phyloP scores from a whole-genome alignment of 2,797 vertebrate species.

The Poecile montanus region DNA sequence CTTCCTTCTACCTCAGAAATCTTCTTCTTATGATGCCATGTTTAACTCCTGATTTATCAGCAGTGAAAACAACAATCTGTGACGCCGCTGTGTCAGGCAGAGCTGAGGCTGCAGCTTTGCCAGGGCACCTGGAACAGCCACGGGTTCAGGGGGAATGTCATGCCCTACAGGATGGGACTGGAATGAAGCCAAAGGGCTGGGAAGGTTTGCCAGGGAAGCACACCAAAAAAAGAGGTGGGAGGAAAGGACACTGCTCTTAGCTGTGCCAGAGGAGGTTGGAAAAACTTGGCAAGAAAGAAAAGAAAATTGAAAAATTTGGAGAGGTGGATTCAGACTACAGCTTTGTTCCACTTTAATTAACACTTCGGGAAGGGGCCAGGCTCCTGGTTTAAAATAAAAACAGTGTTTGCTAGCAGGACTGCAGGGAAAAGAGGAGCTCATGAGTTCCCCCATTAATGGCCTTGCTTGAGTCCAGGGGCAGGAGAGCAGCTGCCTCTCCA shows the following conservation, averaged over 20 bases:
- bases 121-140: background rate
- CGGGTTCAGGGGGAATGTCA: background rate
- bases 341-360: conserved; percentile 7
- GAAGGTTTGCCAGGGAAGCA: background rate
- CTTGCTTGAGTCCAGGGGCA: background rate
- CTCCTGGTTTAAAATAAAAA: background rate
- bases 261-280: background rate
- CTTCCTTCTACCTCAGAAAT: background rate
- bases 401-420: background rate
- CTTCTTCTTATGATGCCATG: background rate
- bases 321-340: background rate
- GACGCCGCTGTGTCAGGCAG: fast-evolving
- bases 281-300: background rate
- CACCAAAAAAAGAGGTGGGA: background rate
- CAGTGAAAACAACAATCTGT: background rate
- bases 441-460: background rate
- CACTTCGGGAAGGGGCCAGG: background rate
- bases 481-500: background rate
- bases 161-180: background rate
- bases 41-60: background rate
- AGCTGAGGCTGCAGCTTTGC: background rate
- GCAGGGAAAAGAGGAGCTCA: background rate
- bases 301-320: background rate
- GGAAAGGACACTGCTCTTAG: background rate
- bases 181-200: background rate